Percentiles rank a stretch among this genome's conserved stretches.
phyloP scores from a whole-genome alignment of 2,113 vertebrate species.

The Galeopterus variegatus region DNA sequence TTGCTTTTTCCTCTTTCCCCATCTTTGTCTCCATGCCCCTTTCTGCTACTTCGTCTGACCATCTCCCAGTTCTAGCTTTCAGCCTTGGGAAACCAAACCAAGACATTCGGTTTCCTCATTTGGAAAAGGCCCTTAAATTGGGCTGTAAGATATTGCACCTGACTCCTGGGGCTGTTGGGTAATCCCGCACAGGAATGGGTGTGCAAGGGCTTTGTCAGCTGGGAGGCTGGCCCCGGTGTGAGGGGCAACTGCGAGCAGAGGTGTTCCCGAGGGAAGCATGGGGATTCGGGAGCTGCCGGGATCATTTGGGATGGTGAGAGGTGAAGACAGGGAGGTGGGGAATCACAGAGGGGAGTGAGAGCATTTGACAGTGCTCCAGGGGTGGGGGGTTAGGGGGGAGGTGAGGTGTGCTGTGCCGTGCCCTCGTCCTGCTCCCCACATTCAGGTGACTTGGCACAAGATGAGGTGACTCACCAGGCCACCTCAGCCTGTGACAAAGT shows the following conservation, averaged over 20 bases:
- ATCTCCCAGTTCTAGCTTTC: neutral
- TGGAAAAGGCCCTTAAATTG: neutral
- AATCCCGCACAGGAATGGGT: neutral
- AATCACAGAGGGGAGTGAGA: neutral
- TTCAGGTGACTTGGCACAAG: constrained; percentile 59
- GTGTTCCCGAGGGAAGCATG: neutral
- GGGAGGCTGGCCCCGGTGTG: neutral
- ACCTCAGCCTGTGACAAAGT: neutral
- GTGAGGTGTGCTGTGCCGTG: neutral
- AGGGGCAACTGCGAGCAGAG: neutral
- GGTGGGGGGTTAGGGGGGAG: neutral
- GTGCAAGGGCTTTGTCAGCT: neutral
- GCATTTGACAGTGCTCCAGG: neutral
- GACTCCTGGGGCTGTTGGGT: neutral
- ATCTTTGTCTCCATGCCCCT: neutral
- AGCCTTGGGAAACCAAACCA: constrained; percentile 33
- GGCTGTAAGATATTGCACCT: neutral
- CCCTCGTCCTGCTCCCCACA: neutral
- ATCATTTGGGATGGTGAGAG: neutral
- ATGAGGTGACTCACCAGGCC: constrained; percentile 66
- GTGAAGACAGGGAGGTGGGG: neutral
- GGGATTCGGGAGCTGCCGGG: neutral
- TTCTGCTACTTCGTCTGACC: neutral
- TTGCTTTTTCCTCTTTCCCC: neutral
- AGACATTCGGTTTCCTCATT: neutral